Base-by-base conservation (phyloP, 2,797 vertebrate species). In the Schizopygopsis malacanthus region DNA sequence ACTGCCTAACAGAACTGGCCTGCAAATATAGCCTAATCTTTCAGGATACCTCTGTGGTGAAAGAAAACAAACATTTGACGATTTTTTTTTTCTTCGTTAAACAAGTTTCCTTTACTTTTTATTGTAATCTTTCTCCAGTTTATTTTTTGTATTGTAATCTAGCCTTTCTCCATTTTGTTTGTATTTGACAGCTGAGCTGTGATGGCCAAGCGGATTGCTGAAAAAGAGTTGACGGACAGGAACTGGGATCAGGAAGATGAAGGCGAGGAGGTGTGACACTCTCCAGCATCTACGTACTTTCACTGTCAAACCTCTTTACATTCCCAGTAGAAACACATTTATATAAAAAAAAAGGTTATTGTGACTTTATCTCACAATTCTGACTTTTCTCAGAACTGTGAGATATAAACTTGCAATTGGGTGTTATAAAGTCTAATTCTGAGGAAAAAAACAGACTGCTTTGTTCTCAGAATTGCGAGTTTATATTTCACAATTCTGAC, bases 221-320 rank as follows among this genome's bases (percentile, higher is more conserved):
- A 99, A 78, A 99, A 99, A 89, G 98, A 99, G 84, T 87, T 99
- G 84, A 99, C 97, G 0, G 98, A 99, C 89, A 94, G 97, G 91
- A 99, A 99, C 89, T 99, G 98, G 98, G 98, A 99, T 92, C 97
- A 99, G 92, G 98, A 99, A 90, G 98, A 99, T 37, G 98, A 98
- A 90, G 96, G 95, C 11, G 98, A 99, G 89, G 98, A 99, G 96
- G 98, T 99, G 92, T 92, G 87, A 22, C 25, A 20, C 1, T 9
- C 1, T 9, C 28, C 15, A 43, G 20, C 33, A 79, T 33, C 33
- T 45, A 12, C 52, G 73, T 11, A 20, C 47, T 11, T 70, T 56
- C 12, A 54, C 22, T 69, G n/a, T 13, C 18, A 45, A 59, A 15
- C 33, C 3, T 25, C 7, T 41, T 78, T n/a, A 43, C 52, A 43